Evolutionary conservation across 2,888 invertebrate genomes (phyloP), one percentile per base, ranked within the genome.

Genomic region (Hirtodrosophila duncani): DNA sequence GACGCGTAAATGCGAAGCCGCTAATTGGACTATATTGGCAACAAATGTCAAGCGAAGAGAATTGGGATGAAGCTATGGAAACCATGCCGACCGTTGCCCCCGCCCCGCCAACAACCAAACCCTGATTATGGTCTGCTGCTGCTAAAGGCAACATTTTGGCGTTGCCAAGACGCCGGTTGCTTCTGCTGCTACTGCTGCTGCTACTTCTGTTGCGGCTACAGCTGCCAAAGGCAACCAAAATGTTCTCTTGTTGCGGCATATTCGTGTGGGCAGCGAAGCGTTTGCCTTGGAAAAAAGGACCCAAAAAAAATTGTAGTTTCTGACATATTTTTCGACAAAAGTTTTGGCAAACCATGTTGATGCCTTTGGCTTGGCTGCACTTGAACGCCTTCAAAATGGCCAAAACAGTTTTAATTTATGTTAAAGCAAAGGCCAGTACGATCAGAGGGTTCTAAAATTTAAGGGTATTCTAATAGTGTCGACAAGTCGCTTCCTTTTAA

Each of bases 1-100:
- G 20, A 58, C n/a, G n/a, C n/a, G n/a, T n/a, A n/a, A n/a, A n/a
- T n/a, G n/a, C n/a, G n/a, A n/a, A n/a, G 30, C 53, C 61, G 52
- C 75, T 72, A 74, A 72, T 72, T 72, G 71, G 75, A 41, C 79
- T 67, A 70, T 72, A 78, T 72, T 74, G 79, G 70, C 66, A 60
- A 71, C 60, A 66, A 70, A 64, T 61, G 75, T 74, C 63, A 78
- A 72, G 70, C 61, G 67, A 69, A 58, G 57, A 63, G 59, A 43
- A 41, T n/a, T n/a, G 41, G 52, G 52, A 52, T 52, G 52, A 23
- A n/a, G n/a, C n/a, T n/a, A n/a, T n/a, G n/a, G n/a, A n/a, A n/a
- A n/a, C n/a, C n/a, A n/a, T n/a, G n/a, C n/a, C n/a, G n/a, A n/a
- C n/a, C n/a, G n/a, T n/a, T n/a, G n/a, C n/a, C n/a, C n/a, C n/a